Conservation (phyloP, 2,797 vertebrate genomes). For the Tarsius wallacei region DNA sequence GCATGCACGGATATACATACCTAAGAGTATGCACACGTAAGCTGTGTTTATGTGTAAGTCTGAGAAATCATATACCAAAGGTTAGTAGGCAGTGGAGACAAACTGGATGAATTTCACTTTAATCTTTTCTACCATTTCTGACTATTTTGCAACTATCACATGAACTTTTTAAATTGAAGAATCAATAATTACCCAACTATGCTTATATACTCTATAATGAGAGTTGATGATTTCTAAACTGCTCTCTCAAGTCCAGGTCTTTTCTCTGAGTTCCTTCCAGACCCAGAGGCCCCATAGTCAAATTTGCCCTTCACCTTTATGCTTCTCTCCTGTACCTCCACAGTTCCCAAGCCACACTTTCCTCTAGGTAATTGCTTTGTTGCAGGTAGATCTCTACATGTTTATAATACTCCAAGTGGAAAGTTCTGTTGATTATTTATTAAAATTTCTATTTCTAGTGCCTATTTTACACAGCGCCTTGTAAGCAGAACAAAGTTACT, state of each 20-base stretch:
- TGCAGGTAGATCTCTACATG: not conserved
- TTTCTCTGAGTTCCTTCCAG: not conserved
- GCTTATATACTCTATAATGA: not conserved
- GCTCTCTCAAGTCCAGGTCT: not conserved
- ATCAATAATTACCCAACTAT: not conserved
- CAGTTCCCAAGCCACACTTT: not conserved
- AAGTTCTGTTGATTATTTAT: not conserved
- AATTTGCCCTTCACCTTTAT: not conserved
- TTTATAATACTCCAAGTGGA: not conserved
- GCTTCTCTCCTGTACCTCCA: not conserved
- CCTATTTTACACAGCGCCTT: not conserved
- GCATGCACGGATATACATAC: not conserved
- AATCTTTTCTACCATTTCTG: conserved; percentile 10
- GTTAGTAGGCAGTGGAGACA: not conserved
- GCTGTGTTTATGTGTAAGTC: not conserved
- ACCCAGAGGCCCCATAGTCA: not conserved
- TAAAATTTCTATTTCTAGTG: not conserved
- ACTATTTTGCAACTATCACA: not conserved
- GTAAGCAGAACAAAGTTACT: conserved; percentile 19
- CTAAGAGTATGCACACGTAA: not conserved
- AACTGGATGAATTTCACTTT: conserved; percentile 34
- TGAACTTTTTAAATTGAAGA: not conserved
- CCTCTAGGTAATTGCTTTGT: not conserved
- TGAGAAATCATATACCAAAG: not conserved
- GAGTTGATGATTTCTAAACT: not conserved